Evolutionary conservation across 2,888 invertebrate genomes (phyloP), one percentile per base, ranked within the genome.

Genomic region (Drosophila pseudotakahashii): DNA sequence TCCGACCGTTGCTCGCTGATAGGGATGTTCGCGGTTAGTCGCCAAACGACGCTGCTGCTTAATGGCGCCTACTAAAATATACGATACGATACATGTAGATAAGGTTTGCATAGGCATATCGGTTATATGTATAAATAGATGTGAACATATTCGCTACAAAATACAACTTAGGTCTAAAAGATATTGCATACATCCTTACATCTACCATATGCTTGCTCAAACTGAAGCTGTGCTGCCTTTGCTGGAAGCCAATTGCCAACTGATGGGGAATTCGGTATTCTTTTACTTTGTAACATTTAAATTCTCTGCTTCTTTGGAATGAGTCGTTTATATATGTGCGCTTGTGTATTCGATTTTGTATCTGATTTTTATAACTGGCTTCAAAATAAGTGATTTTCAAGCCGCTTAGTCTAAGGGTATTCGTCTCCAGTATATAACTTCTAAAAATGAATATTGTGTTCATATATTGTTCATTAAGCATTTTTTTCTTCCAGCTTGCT

Each of bases 11-110:
- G 97, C 96, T 95, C 98, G 97, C 95, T 97, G 97, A 95, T 98
- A 98, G 94, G 98, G 98, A 95, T 98, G 98, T 94, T 98, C 98
- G 95, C 98, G 91, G 89, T 90, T 91, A 94, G 95, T 93, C 95
- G 95, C 93, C 96, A 95, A 94, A 96, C 96, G 96, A 97, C 96
- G 96, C 94, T 94, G 94, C 94, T 94, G 94, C 93, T 92, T 92
- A 89, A 92, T 85, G 89, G 92, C 92, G 88, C 92, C 92, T 92
- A 92, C 90, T 92, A 92, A 81, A 90, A 90, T 90, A 89, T 83
- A 87, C 80, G 88, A 85, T 88, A 86, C 84, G 81, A 89, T 88
- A 81, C 80, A 87, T 83, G 61, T 74, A 68, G 76, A 76, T 78
- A 64, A 55, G 68, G 60, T 66, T 59, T 52, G 53, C 60, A 48